These are phyloP conservation scores for Cetonia aurata DNA, from an alignment of 2,888 invertebrate species.

Conservation along the genomic window DNA sequence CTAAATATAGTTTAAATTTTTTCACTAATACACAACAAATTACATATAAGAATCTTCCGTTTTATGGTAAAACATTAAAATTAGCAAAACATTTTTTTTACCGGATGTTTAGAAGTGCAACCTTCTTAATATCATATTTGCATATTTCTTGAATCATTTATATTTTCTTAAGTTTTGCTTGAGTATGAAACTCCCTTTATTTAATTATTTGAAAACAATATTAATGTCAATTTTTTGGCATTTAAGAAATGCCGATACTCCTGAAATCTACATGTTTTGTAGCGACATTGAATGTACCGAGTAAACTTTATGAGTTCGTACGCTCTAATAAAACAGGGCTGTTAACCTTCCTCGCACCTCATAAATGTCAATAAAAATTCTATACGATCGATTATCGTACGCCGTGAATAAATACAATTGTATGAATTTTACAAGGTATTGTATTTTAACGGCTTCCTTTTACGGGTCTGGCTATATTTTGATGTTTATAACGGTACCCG, in stretches of 20 bases:
- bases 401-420: conserved; percentile 2
- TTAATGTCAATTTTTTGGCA: background rate
- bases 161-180: too few relatives aligned
- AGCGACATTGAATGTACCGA: background rate
- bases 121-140: too few relatives aligned
- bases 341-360: background rate
- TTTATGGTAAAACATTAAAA: too few relatives aligned
- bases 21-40: too few relatives aligned
- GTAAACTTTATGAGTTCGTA: background rate
- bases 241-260: too few relatives aligned
- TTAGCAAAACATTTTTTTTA: too few relatives aligned
- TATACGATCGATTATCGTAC: conserved; percentile 15
- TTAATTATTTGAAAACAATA: background rate
- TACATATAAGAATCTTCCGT: too few relatives aligned
- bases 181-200: too few relatives aligned
- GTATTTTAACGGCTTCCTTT: conserved; percentile 35
- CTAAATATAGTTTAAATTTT: too few relatives aligned
- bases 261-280: too few relatives aligned
- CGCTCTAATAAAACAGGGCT: background rate
- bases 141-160: too few relatives aligned
- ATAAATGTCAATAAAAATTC: conserved; percentile 4
- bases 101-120: too few relatives aligned
- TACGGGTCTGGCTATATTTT: conserved; percentile 26
- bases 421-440: conserved; percentile 33
- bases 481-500: conserved; percentile 18